Evolutionary conservation across 1,140 invertebrate genomes (phyloP).

Genomic region (Diachasma alloeum): DNA sequence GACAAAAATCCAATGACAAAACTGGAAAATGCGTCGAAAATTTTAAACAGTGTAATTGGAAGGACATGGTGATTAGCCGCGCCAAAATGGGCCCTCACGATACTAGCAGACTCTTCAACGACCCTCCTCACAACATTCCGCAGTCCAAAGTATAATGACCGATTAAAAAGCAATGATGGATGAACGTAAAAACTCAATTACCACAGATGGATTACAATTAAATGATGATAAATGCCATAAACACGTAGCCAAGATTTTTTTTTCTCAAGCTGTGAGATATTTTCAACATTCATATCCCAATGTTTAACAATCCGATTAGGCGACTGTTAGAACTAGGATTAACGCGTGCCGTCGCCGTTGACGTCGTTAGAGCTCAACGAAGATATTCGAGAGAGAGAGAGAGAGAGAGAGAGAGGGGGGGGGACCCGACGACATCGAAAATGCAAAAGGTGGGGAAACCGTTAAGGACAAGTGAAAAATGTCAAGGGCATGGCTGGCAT

Average conservation of each 20-base stretch:
- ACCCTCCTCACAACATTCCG: no score
- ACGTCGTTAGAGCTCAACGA: conserved; percentile 11
- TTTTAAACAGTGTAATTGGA: no score
- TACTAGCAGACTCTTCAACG: no score
- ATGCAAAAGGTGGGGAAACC: not conserved
- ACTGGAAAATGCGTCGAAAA: no score
- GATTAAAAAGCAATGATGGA: no score
- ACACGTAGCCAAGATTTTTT: not conserved
- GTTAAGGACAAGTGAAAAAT: not conserved
- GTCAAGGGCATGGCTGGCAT: not conserved
- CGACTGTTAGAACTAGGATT: conserved; percentile 22
- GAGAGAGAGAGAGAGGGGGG: not conserved
- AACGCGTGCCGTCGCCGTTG: not conserved
- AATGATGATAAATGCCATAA: not conserved
- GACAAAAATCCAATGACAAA: no score
- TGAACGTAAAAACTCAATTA: no score
- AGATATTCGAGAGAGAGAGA: not conserved
- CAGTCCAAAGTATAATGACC: no score
- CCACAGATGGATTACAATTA: no score
- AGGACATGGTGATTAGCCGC: no score
- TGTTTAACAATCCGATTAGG: conserved; percentile 24
- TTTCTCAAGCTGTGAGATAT: not conserved
- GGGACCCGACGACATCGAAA: not conserved
- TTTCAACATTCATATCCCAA: not conserved
- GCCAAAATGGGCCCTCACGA: no score